phyloP scores from a whole-genome alignment of 2,888 invertebrate genomes.

The Drosophila recens region DNA sequence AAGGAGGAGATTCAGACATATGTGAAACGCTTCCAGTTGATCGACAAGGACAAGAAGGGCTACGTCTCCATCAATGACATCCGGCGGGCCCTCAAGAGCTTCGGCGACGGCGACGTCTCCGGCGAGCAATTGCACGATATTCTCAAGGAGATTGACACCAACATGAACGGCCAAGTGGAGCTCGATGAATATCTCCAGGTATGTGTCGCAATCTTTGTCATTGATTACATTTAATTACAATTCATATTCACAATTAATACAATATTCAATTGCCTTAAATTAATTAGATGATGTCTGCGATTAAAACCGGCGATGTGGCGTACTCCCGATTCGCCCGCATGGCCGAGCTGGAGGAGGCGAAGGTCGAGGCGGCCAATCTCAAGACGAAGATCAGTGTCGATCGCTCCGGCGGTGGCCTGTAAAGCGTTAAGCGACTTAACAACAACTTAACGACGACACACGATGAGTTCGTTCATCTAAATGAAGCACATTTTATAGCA shows the following conservation, averaged over 20 bases:
- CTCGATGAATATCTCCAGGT: constrained; percentile 99
- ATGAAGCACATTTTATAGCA: constrained; percentile 30
- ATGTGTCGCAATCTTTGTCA: too few species aligned
- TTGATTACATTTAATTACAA: background rate
- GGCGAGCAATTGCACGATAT: constrained; percentile 99
- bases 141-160: constrained; percentile 98
- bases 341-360: constrained; percentile 95
- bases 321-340: constrained; percentile 98
- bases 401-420: constrained; percentile 97
- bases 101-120: constrained; percentile 92
- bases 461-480: constrained; percentile 22
- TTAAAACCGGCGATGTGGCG: constrained; percentile 97
- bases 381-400: constrained; percentile 95
- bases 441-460: constrained; percentile 11
- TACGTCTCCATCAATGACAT: constrained; percentile 99
- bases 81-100: constrained; percentile 95
- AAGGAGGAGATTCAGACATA: constrained; percentile 97
- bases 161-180: constrained; percentile 99
- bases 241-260: background rate
- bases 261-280: background rate
- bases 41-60: constrained; percentile 98
- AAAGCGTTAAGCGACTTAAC: constrained; percentile 81
- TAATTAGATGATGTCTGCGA: constrained; percentile 97
- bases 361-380: constrained; percentile 91
- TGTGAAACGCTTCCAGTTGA: constrained; percentile 97